phyloP scores from a whole-genome alignment of 2,113 vertebrate genomes.

The Lanius ludovicianus region DNA sequence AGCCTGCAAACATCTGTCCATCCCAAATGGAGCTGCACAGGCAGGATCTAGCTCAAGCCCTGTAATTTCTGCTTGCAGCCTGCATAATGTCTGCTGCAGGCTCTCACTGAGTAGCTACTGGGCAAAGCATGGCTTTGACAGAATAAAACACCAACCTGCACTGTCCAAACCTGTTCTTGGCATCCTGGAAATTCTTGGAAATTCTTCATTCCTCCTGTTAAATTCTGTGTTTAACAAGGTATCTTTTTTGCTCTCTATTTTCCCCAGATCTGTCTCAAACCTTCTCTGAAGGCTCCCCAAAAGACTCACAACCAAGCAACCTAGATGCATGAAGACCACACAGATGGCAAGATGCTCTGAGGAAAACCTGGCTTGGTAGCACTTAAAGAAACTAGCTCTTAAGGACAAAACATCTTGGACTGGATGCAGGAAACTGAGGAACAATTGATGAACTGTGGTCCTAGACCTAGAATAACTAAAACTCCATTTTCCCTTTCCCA shows the following conservation, averaged over 20 bases:
- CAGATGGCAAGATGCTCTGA: neutral
- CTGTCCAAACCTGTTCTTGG: neutral
- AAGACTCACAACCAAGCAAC: neutral
- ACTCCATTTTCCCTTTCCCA: neutral
- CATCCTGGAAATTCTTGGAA: neutral
- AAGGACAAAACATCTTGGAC: neutral
- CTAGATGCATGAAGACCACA: neutral
- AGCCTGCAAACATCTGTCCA: neutral
- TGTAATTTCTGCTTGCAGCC: neutral
- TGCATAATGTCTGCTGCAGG: neutral
- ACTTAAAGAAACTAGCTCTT: neutral
- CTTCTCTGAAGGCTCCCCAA: constrained; percentile 30
- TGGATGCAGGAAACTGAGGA: neutral
- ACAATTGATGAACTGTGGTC: neutral
- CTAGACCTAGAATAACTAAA: neutral
- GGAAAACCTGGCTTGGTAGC: neutral
- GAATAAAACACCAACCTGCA: neutral
- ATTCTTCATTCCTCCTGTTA: neutral
- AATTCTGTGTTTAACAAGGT: neutral
- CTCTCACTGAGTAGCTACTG: neutral
- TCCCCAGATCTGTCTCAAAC: constrained; percentile 36
- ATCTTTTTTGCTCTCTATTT: neutral
- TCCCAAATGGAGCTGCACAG: neutral
- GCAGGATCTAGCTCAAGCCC: neutral
- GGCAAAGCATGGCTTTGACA: neutral